Conservation (phyloP, 2,888 invertebrate genomes). For the Pyrochroa serraticornis region DNA sequence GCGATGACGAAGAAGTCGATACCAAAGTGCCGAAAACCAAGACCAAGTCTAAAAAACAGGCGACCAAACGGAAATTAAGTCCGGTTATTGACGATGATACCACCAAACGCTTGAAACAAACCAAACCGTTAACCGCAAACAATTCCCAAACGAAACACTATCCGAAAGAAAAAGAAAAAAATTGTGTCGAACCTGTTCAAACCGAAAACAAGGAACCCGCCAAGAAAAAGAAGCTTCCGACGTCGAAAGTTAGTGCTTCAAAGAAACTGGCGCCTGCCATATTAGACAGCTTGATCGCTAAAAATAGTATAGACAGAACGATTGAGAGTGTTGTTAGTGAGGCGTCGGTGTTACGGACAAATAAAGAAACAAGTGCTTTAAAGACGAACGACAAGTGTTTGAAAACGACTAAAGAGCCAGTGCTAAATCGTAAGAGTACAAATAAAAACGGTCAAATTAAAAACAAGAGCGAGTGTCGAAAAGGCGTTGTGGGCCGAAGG, state of each 20-base stretch:
- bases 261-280: constrained; percentile 50
- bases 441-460: constrained; percentile 34
- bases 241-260: constrained; percentile 20
- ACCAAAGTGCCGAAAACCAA: constrained; percentile 31
- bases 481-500: constrained; percentile 41
- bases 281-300: constrained; percentile 64
- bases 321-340: constrained; percentile 59
- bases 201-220: constrained; percentile 30
- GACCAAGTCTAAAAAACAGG: constrained; percentile 54
- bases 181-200: constrained; percentile 6
- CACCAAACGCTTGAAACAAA: constrained; percentile 40
- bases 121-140: constrained; percentile 49
- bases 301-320: constrained; percentile 64
- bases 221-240: constrained; percentile 35
- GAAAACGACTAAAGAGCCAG: constrained; percentile 59
- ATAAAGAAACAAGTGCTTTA: constrained; percentile 45
- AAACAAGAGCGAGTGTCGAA: constrained; percentile 31
- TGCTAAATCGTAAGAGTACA: constrained; percentile 33
- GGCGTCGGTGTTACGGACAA: constrained; percentile 34
- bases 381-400: constrained; percentile 58
- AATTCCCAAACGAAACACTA: constrained; percentile 46
- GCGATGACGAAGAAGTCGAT: constrained; percentile 40
- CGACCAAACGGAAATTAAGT: constrained; percentile 59
- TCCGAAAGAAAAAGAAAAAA: constrained; percentile 38
- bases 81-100: constrained; percentile 35